Evolutionary conservation across 2,113 vertebrate species (phyloP), one percentile per base, ranked within the genome.

Genomic region (Junco hyemalis): DNA sequence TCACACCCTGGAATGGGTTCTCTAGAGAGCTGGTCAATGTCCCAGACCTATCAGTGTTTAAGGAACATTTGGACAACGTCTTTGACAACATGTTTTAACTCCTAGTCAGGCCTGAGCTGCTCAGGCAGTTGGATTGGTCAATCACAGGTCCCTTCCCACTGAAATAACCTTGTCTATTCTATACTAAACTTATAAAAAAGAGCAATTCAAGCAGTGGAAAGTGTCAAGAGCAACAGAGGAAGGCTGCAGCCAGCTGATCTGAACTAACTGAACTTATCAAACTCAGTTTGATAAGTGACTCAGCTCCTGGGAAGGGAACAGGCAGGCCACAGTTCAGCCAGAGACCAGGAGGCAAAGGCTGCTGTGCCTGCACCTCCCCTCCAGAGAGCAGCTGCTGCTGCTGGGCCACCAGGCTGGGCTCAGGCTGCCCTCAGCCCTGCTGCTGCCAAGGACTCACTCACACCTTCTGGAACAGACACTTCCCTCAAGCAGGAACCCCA

Each of bases 351-450:
- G 35, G 44, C 47, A 86, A 50, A 71, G 36, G 51, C 38, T 8
- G 14, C 47, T 19, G 50, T 29, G 26, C 50, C 50, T 29, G 2
- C 5, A 1, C 22, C 29, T 61, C 63, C 56, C 15, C 31, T 77
- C 53, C 2, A 0, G 40, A 61, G 26, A 33, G 25, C 1, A 0
- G 2, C 10, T 2, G 1, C 53, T 65, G 81, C 61, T 5, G 3
- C 56, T 2, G 2, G n/a, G n/a, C 42, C 26, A n/a, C 33, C 56
- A 45, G 68, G 2, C 44, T 38, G 36, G 50, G 50, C 28, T 40
- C 38, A 40, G 38, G 38, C 38, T 53, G 51, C 20, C 16, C 31
- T 47, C n/a, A 29, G 42, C 3, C 57, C 8, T 63, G n/a, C 69
- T 72, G 28, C 35, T 53, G n/a, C 70, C 65, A 40, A 40, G 40